A percentile compares a stretch with the other conserved stretches of the same genome.
Conservation (phyloP, 2,888 invertebrate species). For the Drosophila phalerata region DNA sequence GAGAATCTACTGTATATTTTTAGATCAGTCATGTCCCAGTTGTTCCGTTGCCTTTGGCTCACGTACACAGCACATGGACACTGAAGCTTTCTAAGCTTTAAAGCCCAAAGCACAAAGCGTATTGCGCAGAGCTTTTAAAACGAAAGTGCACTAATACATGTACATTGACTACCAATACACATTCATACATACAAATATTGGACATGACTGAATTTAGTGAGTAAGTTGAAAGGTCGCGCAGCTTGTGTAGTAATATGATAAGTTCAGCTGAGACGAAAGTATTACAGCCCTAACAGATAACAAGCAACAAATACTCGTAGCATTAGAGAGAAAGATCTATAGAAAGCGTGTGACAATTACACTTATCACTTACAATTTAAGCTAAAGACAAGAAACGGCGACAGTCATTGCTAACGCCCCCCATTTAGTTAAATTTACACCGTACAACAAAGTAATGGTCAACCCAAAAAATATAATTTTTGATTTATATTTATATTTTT, state of each 20-base stretch:
- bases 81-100: slow-evolving; percentile 21
- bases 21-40: slow-evolving; percentile 47
- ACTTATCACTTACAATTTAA: slow-evolving; percentile 34
- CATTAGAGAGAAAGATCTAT: slow-evolving; percentile 43
- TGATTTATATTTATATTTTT: slow-evolving; percentile 73
- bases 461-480: slow-evolving; percentile 56
- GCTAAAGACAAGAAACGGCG: slow-evolving; percentile 45
- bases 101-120: slow-evolving; percentile 24
- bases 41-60: slow-evolving; percentile 11
- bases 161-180: slow-evolving; percentile 32
- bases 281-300: slow-evolving; percentile 58
- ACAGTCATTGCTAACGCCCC: slow-evolving; percentile 15
- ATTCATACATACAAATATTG: neutral
- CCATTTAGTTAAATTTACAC: slow-evolving; percentile 53
- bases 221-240: slow-evolving; percentile 35
- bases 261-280: slow-evolving; percentile 61
- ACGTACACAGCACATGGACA: slow-evolving; percentile 14
- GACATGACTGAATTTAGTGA: slow-evolving; percentile 48
- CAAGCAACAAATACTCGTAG: slow-evolving; percentile 71
- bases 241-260: slow-evolving; percentile 39
- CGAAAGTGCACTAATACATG: slow-evolving; percentile 30
- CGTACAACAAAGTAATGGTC: slow-evolving; percentile 18
- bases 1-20: slow-evolving; percentile 49
- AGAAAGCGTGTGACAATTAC: slow-evolving; percentile 34
- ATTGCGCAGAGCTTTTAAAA: slow-evolving; percentile 38